Evolutionary conservation across 2,113 vertebrate genomes (phyloP).

Genomic region (Pelodiscus sinensis): DNA sequence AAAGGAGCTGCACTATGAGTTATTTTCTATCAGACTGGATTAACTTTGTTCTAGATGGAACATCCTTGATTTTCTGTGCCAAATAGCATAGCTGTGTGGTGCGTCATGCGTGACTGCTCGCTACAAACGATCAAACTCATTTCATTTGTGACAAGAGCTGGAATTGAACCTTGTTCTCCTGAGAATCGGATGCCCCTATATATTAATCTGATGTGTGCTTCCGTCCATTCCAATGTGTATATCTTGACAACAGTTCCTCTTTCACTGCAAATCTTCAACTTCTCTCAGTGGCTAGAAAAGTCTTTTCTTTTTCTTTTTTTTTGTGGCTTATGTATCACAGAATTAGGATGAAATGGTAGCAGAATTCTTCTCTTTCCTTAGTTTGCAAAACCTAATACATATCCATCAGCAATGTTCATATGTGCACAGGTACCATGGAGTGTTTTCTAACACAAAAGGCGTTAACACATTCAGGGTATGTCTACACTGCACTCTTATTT

Average conservation of each 20-base stretch:
- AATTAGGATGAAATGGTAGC: accelerated
- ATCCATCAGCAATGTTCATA: neutral
- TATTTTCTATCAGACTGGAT: conserved; percentile 58
- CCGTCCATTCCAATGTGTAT: neutral
- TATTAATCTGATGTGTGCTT: conserved; percentile 35
- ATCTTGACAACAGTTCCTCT: neutral
- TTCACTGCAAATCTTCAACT: neutral
- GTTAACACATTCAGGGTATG: too few species aligned
- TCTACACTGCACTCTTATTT: too few species aligned
- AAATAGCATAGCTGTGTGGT: neutral
- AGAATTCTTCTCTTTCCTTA: neutral
- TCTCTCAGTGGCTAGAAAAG: neutral
- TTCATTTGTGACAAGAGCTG: conserved; percentile 53
- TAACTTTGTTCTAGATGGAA: conserved; percentile 41
- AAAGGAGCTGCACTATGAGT: conserved; percentile 32
- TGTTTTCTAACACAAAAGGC: accelerated
- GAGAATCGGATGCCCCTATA: neutral
- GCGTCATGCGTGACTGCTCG: conserved; percentile 36
- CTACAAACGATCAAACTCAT: conserved; percentile 50
- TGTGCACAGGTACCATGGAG: accelerated
- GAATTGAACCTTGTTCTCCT: conserved; percentile 53
- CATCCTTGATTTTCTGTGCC: conserved; percentile 33
- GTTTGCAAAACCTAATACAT: neutral
- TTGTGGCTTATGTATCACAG: accelerated
- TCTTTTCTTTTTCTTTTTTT: neutral